Evolutionary conservation across 2,888 invertebrate genomes (phyloP).

Genomic region (Leucoma salicis): DNA sequence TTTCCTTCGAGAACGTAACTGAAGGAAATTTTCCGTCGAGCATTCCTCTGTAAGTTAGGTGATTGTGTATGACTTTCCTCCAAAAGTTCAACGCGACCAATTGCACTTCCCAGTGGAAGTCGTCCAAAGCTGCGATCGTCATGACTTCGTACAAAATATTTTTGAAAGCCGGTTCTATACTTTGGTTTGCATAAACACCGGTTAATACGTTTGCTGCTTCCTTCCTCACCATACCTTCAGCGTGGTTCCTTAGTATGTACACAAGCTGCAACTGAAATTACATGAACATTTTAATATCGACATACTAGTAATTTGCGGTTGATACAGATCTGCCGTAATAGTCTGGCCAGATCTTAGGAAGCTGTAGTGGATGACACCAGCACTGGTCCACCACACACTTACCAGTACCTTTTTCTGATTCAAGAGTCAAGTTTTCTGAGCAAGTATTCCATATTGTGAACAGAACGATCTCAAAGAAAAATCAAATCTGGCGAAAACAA

Average conservation of each 20-base stretch:
- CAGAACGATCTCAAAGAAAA: too few species aligned
- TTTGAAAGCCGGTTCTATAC: slow-evolving; percentile 72
- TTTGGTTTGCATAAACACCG: slow-evolving; percentile 82
- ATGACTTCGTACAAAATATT: slow-evolving; percentile 81
- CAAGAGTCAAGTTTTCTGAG: too few species aligned
- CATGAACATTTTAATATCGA: too few species aligned
- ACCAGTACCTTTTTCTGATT: too few species aligned
- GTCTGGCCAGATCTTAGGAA: too few species aligned
- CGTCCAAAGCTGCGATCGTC: slow-evolving; percentile 82
- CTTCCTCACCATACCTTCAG: slow-evolving; percentile 87
- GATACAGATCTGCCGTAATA: too few species aligned
- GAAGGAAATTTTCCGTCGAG: slow-evolving; percentile 87
- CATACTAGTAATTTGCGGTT: too few species aligned
- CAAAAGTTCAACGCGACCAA: slow-evolving; percentile 85
- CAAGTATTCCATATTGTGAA: too few species aligned
- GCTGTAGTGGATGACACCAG: too few species aligned
- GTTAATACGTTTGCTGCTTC: slow-evolving; percentile 84
- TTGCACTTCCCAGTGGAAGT: slow-evolving; percentile 90
- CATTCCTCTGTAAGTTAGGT: slow-evolving; percentile 81
- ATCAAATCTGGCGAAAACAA: too few species aligned
- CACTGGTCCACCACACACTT: too few species aligned
- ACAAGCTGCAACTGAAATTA: slow-evolving; percentile 67
- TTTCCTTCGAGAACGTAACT: slow-evolving; percentile 87
- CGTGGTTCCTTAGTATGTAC: slow-evolving; percentile 62
- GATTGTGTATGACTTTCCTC: slow-evolving; percentile 82